A percentile compares a stretch with the other conserved stretches of the same genome.
Evolutionary conservation across 2,888 invertebrate genomes (phyloP).

Genomic region (Subacronicta megacephala): DNA sequence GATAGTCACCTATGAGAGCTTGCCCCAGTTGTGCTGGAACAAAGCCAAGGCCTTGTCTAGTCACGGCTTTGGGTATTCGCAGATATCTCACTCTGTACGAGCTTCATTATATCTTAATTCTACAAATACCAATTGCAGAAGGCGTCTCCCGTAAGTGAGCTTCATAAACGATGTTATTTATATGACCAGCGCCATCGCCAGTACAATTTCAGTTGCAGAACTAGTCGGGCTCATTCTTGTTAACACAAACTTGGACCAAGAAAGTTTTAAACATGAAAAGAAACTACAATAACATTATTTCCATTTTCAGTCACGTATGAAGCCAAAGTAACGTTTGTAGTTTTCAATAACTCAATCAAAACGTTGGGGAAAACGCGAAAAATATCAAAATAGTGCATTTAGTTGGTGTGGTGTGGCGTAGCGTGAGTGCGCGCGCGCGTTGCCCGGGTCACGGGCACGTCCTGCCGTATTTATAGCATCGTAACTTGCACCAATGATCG

Average conservation of each 20-base stretch:
- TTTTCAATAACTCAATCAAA: slow-evolving; percentile 50
- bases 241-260: slow-evolving; percentile 28
- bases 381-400: slow-evolving; percentile 54
- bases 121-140: slow-evolving; percentile 45
- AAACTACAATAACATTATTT: slow-evolving; percentile 35
- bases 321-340: slow-evolving; percentile 39
- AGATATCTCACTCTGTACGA: slow-evolving; percentile 63
- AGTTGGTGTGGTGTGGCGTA: slow-evolving; percentile 43
- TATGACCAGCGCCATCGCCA: slow-evolving; percentile 9
- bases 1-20: slow-evolving; percentile 76
- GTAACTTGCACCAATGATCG: slow-evolving; percentile 85
- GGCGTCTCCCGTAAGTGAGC: slow-evolving; percentile 26
- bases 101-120: slow-evolving; percentile 60
- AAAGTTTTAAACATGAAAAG: slow-evolving; percentile 32
- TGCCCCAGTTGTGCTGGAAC: slow-evolving; percentile 83
- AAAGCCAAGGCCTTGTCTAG: slow-evolving; percentile 79
- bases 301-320: slow-evolving; percentile 57
- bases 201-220: slow-evolving; percentile 29
- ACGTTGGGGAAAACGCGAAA: slow-evolving; percentile 43
- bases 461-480: slow-evolving; percentile 85
- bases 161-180: slow-evolving; percentile 33
- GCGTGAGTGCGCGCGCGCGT: slow-evolving; percentile 52
- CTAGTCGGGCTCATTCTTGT: slow-evolving; percentile 30
- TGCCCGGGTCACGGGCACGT: slow-evolving; percentile 84
- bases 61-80: slow-evolving; percentile 67